Conservation (phyloP, 2,113 vertebrate genomes). For the Rhynchomys soricoides region DNA sequence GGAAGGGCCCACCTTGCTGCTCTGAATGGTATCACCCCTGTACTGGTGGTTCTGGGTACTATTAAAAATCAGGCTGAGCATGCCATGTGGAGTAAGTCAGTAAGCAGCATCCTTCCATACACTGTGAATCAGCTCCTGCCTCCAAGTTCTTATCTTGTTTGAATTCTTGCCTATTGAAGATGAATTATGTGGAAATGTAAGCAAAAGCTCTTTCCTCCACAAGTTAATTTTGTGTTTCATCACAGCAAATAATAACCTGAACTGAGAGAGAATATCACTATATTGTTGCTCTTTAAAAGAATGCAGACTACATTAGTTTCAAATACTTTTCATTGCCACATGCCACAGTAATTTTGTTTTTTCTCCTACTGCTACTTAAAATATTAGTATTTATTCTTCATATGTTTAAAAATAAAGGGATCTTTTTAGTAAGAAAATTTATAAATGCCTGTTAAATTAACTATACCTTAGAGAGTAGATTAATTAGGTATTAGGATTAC, state of each 20-base stretch:
- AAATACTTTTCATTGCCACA: neutral
- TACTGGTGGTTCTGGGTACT: no score
- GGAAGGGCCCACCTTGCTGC: no score
- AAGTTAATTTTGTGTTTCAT: neutral
- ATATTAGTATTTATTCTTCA: neutral
- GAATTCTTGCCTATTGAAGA: neutral
- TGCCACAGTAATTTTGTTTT: neutral
- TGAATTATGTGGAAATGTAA: neutral
- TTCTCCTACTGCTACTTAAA: neutral
- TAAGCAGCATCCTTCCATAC: neutral
- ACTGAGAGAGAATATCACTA: neutral
- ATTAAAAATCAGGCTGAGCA: neutral
- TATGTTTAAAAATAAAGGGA: conserved; percentile 32
- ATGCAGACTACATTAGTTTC: conserved; percentile 5
- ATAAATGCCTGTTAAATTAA: neutral
- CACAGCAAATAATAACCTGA: neutral
- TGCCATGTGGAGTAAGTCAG: neutral
- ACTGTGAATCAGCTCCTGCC: neutral
- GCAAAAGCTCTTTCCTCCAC: neutral
- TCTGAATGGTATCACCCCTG: no score
- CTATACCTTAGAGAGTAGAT: conserved; percentile 19
- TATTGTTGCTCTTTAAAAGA: neutral
- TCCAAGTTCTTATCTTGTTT: neutral
- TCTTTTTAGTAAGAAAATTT: neutral
- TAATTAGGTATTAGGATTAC: neutral